Evolutionary conservation across 2,888 invertebrate genomes (phyloP), one percentile per base, ranked within the genome.

Genomic region (Selenia dentaria): DNA sequence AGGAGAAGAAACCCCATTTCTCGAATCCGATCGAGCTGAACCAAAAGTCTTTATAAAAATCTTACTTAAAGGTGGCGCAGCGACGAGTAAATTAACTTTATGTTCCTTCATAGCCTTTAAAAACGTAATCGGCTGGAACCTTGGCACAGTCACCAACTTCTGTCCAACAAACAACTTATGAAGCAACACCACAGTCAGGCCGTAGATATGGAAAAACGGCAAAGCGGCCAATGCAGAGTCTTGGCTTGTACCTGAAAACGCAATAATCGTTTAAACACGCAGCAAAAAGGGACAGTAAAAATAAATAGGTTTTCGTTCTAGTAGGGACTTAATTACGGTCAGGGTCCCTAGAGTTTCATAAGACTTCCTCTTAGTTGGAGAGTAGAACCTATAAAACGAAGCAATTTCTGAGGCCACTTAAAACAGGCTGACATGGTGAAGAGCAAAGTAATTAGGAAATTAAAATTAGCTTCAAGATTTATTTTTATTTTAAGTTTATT

Each of bases 141-240:
- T 93, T 0, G 95, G 94, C 44, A 96, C 46, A 0, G 94, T 94
- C 0, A 94, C 91, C 11, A 95, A 45, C 63, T 93, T 94, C 0
- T 82, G 79, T 0, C 96, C 96, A 2, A 87, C 71, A 2, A 86
- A 76, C 27, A 96, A 58, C 43, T 92, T 91, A 26, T 92, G 90
- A 1, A 93, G 60, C 72, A 94, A 78, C 6, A 92, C 69, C 1
- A 92, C 78, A 0, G 92, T 83, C 36, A 95, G 80, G 0, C 95
- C 96, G 60, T 95, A 96, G 36, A 94, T 94, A 69, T 97, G 97
- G 70, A 93, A 96, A 69, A 96, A 93, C 2, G 97, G 96, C 47
- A 96, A 70, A 2, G 96, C 83, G 2, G 91, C 92, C 2, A 95
- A 83, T 9, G 92, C 43, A 0, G 92, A 76, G 38, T 94, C 94